Conservation (phyloP, 2,113 vertebrate species). For the Etheostoma spectabile region DNA sequence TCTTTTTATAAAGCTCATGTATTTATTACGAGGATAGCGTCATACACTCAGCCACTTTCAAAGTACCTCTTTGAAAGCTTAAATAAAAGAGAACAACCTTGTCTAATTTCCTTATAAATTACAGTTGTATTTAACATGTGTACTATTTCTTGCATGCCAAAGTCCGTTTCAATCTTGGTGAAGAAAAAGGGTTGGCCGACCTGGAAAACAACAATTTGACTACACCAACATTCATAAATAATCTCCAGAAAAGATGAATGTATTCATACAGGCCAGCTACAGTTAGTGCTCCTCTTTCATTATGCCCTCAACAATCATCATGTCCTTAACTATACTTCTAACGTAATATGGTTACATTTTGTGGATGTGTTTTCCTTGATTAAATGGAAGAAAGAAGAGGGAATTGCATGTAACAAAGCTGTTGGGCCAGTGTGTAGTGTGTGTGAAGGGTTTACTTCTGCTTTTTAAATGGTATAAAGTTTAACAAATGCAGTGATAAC, state of each 20-base stretch:
- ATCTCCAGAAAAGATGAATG: neutral
- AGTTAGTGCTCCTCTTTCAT: neutral
- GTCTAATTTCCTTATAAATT: constrained; percentile 19
- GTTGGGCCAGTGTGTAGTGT: neutral
- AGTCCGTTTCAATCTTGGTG: constrained; percentile 26
- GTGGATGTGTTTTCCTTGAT: neutral
- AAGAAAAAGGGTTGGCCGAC: neutral
- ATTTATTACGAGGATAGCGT: constrained; percentile 37
- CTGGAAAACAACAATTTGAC: neutral
- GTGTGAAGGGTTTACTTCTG: neutral
- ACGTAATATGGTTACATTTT: neutral
- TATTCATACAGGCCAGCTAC: neutral
- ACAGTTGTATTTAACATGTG: constrained; percentile 16
- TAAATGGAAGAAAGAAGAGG: neutral
- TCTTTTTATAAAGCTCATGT: constrained; percentile 48
- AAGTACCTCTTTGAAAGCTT: constrained; percentile 33
- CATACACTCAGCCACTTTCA: constrained; percentile 11
- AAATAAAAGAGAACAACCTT: constrained; percentile 11
- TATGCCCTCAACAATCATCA: neutral
- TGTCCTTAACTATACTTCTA: neutral
- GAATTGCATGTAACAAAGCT: neutral
- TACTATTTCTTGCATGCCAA: constrained; percentile 51
- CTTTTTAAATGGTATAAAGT: neutral
- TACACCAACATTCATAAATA: constrained; percentile 19
- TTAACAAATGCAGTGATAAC: neutral